Conservation (phyloP, 2,113 vertebrate species). For the Xyliphius kryptos region DNA sequence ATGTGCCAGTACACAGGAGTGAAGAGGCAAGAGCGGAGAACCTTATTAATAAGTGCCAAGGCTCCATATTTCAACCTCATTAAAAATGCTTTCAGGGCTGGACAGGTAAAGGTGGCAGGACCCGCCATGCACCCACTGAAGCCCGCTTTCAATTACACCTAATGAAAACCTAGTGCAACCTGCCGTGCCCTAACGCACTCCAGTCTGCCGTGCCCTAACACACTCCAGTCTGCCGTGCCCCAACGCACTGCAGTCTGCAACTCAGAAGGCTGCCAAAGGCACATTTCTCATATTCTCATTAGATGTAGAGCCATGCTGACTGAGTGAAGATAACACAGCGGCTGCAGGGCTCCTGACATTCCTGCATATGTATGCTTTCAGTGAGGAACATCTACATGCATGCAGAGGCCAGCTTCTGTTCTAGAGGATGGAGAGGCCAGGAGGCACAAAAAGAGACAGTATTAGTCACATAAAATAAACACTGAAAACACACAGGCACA, state of each 20-base stretch:
- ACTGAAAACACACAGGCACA: too few species aligned
- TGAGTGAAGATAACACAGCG: slow-evolving; percentile 18
- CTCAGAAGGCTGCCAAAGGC: slow-evolving; percentile 20
- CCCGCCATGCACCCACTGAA: slow-evolving; percentile 21
- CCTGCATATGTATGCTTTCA: slow-evolving; percentile 12
- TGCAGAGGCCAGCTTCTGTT: slow-evolving; percentile 12
- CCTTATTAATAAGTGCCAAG: slow-evolving; percentile 25
- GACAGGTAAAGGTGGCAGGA: slow-evolving; percentile 42
- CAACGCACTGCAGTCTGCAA: slow-evolving; percentile 29
- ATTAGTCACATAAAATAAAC: not conserved
- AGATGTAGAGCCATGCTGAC: slow-evolving; percentile 26
- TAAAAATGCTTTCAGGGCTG: slow-evolving; percentile 26
- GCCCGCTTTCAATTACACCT: slow-evolving; percentile 41
- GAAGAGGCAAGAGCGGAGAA: too few species aligned
- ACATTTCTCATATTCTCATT: slow-evolving; percentile 43
- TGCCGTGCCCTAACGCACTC: slow-evolving; percentile 23
- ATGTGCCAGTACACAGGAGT: too few species aligned
- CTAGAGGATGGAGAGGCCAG: not conserved
- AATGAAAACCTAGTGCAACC: slow-evolving; percentile 43
- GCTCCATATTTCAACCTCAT: slow-evolving; percentile 37
- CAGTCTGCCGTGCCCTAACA: too few species aligned
- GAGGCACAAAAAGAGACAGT: not conserved
- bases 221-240: too few species aligned
- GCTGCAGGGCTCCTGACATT: slow-evolving; percentile 19
- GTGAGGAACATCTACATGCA: slow-evolving; percentile 9